These are phyloP conservation scores for Anagyrus pseudococci DNA, from an alignment of 2,888 invertebrate species.

Conservation along the genomic window DNA sequence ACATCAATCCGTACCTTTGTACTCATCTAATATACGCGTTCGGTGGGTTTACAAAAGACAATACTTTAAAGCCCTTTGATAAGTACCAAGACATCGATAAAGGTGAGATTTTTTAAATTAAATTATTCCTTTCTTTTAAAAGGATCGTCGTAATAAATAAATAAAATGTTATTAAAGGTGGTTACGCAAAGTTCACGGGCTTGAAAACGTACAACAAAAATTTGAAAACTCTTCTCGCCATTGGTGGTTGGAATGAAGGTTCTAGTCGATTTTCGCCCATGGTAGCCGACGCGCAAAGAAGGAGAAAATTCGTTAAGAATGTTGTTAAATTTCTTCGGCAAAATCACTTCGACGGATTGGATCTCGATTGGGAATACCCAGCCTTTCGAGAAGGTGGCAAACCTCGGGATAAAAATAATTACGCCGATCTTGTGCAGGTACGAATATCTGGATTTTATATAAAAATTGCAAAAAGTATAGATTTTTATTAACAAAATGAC, in stretches of 20 bases:
- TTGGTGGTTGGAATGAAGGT: conserved; percentile 95
- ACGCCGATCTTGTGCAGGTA: conserved; percentile 82
- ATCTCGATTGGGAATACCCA: conserved; percentile 92
- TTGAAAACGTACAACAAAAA: conserved; percentile 92
- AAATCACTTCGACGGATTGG: conserved; percentile 92
- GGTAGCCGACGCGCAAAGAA: conserved; percentile 78
- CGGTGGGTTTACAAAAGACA: conserved; percentile 90
- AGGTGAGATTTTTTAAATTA: conserved; percentile 67
- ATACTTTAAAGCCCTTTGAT: conserved; percentile 89
- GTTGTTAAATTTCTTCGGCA: conserved; percentile 85
- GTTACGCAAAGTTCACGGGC: conserved; percentile 92
- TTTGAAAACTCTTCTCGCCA: conserved; percentile 87
- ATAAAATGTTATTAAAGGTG: conserved; percentile 68
- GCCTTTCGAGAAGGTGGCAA: conserved; percentile 75
- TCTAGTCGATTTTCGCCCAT: conserved; percentile 87
- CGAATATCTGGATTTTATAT: background rate
- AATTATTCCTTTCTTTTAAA: background rate
- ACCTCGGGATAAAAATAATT: conserved; percentile 84
- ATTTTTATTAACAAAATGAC: background rate
- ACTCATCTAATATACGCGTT: conserved; percentile 94
- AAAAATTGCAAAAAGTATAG: background rate
- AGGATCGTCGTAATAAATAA: background rate
- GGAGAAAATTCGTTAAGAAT: conserved; percentile 84
- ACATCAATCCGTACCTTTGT: conserved; percentile 93
- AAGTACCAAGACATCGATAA: conserved; percentile 96